Conservation (phyloP, 1,140 invertebrate species). For the Aphaenogaster ashmeadi region DNA sequence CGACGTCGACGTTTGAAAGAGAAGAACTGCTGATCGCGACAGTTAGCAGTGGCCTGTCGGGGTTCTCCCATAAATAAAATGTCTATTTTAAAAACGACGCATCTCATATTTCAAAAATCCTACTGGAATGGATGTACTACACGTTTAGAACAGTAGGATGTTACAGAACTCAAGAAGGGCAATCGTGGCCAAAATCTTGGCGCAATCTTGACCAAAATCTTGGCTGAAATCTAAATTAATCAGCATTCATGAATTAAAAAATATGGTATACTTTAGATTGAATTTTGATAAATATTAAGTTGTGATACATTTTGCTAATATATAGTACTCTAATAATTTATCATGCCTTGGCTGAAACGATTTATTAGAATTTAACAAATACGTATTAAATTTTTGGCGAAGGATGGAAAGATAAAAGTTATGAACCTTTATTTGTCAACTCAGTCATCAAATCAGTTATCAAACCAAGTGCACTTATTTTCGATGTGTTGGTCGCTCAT, state of each 20-base stretch:
- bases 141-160: constrained; percentile 8
- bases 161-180: not conserved
- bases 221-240: not conserved
- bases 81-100: constrained; percentile 62
- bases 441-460: constrained; percentile 2
- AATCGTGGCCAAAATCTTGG: not conserved
- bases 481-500: not conserved
- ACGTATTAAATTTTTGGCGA: not conserved
- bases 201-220: not conserved
- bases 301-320: not conserved
- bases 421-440: not conserved
- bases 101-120: constrained; percentile 63
- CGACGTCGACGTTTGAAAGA: constrained; percentile 52
- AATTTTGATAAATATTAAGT: not conserved
- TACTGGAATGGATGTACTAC: constrained; percentile 19
- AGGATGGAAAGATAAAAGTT: not conserved
- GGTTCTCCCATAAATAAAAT: constrained; percentile 53
- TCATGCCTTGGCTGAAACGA: not conserved
- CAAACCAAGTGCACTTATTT: not conserved
- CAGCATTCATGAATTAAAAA: not conserved
- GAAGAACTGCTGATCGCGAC: constrained; percentile 54
- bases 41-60: constrained; percentile 49
- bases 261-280: not conserved
- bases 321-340: not conserved
- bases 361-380: constrained; percentile 7